These are phyloP conservation scores for Heliocidaris erythrogramma DNA, from an alignment of 35 echinoderm and acorn worm species.

Conservation along the genomic window DNA sequence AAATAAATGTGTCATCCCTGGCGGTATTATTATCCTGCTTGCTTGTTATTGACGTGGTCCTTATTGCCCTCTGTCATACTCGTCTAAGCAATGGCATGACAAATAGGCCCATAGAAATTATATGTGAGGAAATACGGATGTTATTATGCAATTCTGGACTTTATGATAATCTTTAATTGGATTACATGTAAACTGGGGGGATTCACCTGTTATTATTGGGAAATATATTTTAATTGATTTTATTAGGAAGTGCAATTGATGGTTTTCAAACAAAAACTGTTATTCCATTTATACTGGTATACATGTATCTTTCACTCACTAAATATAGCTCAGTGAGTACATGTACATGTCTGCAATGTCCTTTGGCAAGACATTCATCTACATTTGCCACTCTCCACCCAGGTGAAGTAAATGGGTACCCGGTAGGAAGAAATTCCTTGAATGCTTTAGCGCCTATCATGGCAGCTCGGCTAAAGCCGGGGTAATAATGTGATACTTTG, in stretches of 20 bases:
- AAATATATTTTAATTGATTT: not conserved
- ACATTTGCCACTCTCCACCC: too few species aligned
- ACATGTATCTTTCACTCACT: too few species aligned
- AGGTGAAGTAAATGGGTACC: too few species aligned
- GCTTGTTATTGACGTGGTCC: not conserved
- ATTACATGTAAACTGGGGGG: not conserved
- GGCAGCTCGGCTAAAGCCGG: too few species aligned
- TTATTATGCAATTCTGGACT: not conserved
- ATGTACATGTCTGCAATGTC: too few species aligned
- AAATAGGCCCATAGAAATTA: not conserved
- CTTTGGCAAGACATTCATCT: too few species aligned
- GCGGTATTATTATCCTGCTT: not conserved
- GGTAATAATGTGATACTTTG: too few species aligned
- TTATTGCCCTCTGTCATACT: not conserved
- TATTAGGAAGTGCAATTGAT: not conserved
- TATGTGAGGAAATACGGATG: not conserved
- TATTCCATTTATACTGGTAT: too few species aligned
- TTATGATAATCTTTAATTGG: not conserved
- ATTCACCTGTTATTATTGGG: not conserved
- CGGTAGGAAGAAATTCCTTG: too few species aligned
- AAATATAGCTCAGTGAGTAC: too few species aligned
- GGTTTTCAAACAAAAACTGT: not conserved
- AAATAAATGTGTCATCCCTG: constrained; percentile 40
- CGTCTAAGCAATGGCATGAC: too few species aligned
- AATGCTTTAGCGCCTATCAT: too few species aligned